phyloP scores from a whole-genome alignment of 2,113 vertebrate genomes.

The Nansenia antarctica region DNA sequence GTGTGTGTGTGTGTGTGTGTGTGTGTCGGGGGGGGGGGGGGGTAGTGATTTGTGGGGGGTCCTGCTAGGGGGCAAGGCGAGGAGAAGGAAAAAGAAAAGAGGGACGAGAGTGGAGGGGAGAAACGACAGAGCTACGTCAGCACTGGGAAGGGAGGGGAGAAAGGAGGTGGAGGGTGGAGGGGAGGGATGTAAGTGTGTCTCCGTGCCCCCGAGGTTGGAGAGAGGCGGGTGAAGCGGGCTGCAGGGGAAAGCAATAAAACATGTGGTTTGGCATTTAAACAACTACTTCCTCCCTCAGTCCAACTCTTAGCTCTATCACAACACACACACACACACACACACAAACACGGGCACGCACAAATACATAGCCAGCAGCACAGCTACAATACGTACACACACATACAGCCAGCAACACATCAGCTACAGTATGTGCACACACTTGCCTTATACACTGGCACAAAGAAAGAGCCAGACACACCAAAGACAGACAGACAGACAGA shows the following conservation, averaged over 20 bases:
- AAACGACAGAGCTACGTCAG: neutral
- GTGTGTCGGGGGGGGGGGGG: constrained; percentile 39
- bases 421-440: too few relatives aligned
- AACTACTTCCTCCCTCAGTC: constrained; percentile 45
- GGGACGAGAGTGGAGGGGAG: neutral
- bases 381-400: too few relatives aligned
- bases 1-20: constrained; percentile 24
- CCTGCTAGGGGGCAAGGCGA: constrained; percentile 13
- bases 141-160: neutral
- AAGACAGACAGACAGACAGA: constrained; percentile 31
- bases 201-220: too few relatives aligned
- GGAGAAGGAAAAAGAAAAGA: constrained; percentile 16
- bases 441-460: too few relatives aligned
- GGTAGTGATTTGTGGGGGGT: constrained; percentile 62
- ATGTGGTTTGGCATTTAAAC: too few relatives aligned
- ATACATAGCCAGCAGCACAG: too few relatives aligned
- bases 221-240: too few relatives aligned
- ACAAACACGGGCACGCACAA: too few relatives aligned
- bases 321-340: too few relatives aligned
- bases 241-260: too few relatives aligned
- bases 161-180: neutral
- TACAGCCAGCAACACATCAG: neutral
- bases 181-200: too few relatives aligned
- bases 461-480: neutral
- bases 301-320: too few relatives aligned